Conservation (phyloP, 1,140 invertebrate species). For the Samia ricini region DNA sequence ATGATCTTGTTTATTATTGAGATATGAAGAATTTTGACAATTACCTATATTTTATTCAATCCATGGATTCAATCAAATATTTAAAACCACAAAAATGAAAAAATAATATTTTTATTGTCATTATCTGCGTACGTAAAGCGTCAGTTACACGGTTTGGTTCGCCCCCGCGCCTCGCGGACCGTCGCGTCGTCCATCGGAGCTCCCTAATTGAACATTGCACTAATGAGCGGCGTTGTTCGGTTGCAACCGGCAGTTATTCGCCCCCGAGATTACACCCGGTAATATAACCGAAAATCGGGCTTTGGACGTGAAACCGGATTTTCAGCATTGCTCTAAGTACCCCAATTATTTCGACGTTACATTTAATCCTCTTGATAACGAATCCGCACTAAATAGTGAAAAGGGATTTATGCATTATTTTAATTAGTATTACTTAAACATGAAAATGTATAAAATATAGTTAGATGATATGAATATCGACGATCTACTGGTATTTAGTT, state of each 20-base stretch:
- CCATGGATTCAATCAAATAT: not conserved
- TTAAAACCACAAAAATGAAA: not conserved
- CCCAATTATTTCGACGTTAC: constrained; percentile 41
- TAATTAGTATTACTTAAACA: not conserved
- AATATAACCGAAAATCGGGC: constrained; percentile 57
- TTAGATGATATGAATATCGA: too few relatives aligned
- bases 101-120: not conserved
- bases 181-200: constrained; percentile 27
- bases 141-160: constrained; percentile 23
- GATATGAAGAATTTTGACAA: too few relatives aligned
- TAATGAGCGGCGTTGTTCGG: constrained; percentile 65
- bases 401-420: constrained; percentile 2
- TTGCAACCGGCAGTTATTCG: constrained; percentile 65
- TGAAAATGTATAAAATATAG: constrained; percentile 7
- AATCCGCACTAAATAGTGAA: not conserved
- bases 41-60: too few relatives aligned
- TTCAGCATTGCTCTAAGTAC: constrained; percentile 33
- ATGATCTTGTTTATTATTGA: too few relatives aligned
- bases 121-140: constrained; percentile 12
- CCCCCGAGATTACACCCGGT: constrained; percentile 62
- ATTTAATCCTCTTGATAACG: not conserved
- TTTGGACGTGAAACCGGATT: constrained; percentile 38
- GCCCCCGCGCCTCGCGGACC: too few relatives aligned
- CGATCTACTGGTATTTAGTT: too few relatives aligned
- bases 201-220: constrained; percentile 57